Conservation (phyloP, 2,113 vertebrate genomes). For the Caloenas nicobarica region DNA sequence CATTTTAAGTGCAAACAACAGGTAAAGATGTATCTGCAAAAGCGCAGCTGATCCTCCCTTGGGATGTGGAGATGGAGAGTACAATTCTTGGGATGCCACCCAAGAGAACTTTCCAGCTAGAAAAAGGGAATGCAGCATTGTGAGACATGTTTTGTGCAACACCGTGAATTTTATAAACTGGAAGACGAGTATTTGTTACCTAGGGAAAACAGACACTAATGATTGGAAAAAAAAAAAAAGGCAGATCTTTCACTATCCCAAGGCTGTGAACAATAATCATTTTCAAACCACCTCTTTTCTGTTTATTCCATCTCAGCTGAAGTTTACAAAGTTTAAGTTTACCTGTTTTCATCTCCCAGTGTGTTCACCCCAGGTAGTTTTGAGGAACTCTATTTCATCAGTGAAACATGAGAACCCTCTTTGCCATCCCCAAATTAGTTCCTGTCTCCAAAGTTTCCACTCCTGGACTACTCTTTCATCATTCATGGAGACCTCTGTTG, state of each 20-base stretch:
- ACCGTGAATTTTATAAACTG: background rate
- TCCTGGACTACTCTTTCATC: background rate
- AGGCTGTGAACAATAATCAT: background rate
- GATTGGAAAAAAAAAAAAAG: background rate
- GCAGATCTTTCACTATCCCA: background rate
- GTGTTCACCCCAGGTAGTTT: background rate
- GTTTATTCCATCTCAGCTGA: background rate
- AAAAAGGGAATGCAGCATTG: background rate
- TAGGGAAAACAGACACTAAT: background rate
- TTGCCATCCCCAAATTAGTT: background rate
- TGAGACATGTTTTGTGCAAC: background rate
- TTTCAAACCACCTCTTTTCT: background rate
- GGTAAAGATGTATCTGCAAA: background rate
- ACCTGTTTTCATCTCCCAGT: background rate
- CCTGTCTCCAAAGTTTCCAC: background rate
- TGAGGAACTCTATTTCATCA: background rate
- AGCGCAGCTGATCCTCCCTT: background rate
- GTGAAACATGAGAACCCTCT: accelerated
- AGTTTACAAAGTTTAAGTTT: background rate
- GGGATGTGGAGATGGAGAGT: background rate
- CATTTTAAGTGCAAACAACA: background rate
- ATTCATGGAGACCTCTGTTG: background rate
- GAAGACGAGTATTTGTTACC: background rate
- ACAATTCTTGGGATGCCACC: background rate
- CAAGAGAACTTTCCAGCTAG: background rate